Conservation (phyloP, 1,140 invertebrate genomes). For the Xylocopa sonorina region DNA sequence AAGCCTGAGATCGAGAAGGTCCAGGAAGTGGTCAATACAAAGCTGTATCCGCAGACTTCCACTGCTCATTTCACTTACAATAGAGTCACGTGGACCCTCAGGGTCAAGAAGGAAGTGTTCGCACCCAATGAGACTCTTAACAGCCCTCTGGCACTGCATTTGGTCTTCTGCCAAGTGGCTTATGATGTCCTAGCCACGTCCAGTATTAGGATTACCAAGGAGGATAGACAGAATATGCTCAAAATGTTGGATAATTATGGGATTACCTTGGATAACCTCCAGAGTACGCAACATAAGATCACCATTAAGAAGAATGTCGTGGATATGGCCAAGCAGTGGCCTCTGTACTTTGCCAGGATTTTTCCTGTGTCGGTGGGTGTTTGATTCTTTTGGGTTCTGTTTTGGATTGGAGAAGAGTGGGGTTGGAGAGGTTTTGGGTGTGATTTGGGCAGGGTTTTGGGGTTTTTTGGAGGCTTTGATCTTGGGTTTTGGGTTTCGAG, state of each 20-base stretch:
- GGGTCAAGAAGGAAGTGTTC: constrained; percentile 97
- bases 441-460: too few species aligned
- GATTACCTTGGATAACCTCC: constrained; percentile 88
- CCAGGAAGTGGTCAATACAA: constrained; percentile 84
- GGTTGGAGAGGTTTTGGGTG: too few species aligned
- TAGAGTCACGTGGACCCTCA: constrained; percentile 93
- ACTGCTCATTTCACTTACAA: constrained; percentile 92
- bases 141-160: constrained; percentile 91
- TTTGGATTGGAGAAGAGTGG: too few species aligned
- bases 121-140: constrained; percentile 93
- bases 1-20: constrained; percentile 80
- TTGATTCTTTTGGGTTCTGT: too few species aligned
- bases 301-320: constrained; percentile 94
- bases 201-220: constrained; percentile 91
- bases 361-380: constrained; percentile 91
- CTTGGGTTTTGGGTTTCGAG: too few species aligned
- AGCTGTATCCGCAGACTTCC: constrained; percentile 83
- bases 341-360: constrained; percentile 95
- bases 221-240: constrained; percentile 91
- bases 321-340: constrained; percentile 95
- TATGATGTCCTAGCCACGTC: constrained; percentile 91
- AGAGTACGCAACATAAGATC: constrained; percentile 88
- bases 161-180: constrained; percentile 95
- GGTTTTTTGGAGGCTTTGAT: too few species aligned
- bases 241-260: constrained; percentile 93